These are phyloP conservation scores for Gallirallus australis DNA, from an alignment of 2,797 vertebrate species.

Conservation along the genomic window DNA sequence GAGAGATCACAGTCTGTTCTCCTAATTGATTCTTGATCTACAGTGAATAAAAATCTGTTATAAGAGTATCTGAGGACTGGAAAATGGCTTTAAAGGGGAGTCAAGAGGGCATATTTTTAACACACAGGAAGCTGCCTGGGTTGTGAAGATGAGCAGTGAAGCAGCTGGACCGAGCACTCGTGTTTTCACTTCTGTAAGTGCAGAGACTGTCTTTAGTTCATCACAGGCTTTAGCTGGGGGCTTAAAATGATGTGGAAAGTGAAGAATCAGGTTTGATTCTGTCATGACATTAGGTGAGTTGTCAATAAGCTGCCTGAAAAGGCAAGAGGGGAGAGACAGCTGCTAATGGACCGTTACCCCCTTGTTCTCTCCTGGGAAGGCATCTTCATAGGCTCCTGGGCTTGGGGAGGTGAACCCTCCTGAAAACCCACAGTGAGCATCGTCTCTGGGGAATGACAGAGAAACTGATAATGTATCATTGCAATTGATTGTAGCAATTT, in stretches of 20 bases:
- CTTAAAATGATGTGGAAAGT: background rate
- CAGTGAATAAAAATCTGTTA: background rate
- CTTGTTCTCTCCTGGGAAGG: background rate
- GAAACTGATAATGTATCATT: background rate
- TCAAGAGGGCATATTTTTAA: background rate
- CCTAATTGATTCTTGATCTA: background rate
- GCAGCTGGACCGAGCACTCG: background rate
- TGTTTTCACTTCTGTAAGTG: background rate
- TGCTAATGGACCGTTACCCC: background rate
- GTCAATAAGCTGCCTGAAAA: background rate
- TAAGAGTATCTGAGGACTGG: background rate
- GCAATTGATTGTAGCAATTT: background rate
- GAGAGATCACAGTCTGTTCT: background rate
- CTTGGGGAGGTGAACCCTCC: background rate
- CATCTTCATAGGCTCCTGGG: background rate
- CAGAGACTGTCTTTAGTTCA: background rate
- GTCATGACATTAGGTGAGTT: background rate
- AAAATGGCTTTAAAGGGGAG: background rate
- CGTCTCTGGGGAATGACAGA: background rate
- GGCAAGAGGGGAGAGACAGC: background rate
- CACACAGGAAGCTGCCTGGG: background rate
- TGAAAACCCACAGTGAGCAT: background rate
- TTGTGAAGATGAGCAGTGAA: background rate
- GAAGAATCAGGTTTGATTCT: background rate
- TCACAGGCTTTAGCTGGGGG: background rate